phyloP scores from a whole-genome alignment of 2,113 vertebrate genomes.

The Syngnathus floridae region DNA sequence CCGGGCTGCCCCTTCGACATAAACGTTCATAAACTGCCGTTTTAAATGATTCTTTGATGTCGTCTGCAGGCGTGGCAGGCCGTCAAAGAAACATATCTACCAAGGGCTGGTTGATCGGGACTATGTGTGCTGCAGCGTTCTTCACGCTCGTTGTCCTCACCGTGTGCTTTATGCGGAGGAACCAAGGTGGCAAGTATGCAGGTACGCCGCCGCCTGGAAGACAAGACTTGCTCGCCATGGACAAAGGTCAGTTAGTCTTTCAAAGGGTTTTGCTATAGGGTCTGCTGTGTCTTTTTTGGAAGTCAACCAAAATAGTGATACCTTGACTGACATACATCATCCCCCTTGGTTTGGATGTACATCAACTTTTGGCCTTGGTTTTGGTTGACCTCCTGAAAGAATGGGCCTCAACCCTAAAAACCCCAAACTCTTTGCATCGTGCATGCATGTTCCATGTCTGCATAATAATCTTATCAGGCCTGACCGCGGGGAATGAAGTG shows the following conservation, averaged over 20 bases:
- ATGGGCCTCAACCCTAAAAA: constrained; percentile 16
- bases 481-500: constrained; percentile 3
- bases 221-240: constrained; percentile 55
- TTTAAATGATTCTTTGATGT: neutral
- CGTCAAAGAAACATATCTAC: constrained; percentile 69
- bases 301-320: constrained; percentile 23
- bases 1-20: constrained; percentile 18
- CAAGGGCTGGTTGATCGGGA: constrained; percentile 86
- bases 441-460: constrained; percentile 16
- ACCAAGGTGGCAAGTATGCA: constrained; percentile 92
- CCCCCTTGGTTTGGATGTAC: neutral
- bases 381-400: constrained; percentile 37
- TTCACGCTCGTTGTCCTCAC: constrained; percentile 81
- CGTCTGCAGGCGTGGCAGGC: constrained; percentile 64
- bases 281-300: constrained; percentile 2
- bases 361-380: constrained; percentile 2
- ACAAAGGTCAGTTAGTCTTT: constrained; percentile 59
- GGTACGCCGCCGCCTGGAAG: constrained; percentile 70
- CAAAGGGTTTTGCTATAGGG: constrained; percentile 15
- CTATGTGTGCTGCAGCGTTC: constrained; percentile 85
- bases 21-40: neutral
- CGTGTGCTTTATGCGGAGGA: constrained; percentile 84
- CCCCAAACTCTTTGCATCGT: neutral
- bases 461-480: neutral
- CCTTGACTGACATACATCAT: neutral